Evolutionary conservation across 2,888 invertebrate species (phyloP).

Genomic region (Ornithoptera alexandrae): DNA sequence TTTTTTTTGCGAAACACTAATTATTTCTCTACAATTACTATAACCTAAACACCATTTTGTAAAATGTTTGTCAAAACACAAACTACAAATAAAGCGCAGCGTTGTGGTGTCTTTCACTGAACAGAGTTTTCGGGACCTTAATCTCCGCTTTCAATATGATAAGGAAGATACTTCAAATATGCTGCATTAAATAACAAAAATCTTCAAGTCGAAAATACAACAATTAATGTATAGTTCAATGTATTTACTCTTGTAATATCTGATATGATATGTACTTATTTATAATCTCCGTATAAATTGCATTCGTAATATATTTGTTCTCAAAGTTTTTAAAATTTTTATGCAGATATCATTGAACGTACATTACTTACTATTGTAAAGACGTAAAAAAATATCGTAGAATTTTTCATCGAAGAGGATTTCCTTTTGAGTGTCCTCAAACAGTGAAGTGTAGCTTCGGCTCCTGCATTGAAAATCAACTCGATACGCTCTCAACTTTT

Average conservation of each 20-base stretch:
- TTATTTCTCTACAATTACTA: no score
- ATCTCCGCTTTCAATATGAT: no score
- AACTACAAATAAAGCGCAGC: no score
- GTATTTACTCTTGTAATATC: neutral
- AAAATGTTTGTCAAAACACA: no score
- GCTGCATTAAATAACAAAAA: neutral
- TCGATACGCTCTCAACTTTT: slow-evolving; percentile 15
- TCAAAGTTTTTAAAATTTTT: neutral
- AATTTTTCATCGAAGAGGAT: slow-evolving; percentile 10
- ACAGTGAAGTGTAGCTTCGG: slow-evolving; percentile 7
- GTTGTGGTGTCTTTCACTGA: no score
- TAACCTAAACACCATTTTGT: no score
- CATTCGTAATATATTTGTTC: neutral
- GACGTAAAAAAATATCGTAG: neutral
- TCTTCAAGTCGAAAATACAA: neutral
- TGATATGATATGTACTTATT: neutral
- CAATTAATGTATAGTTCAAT: neutral
- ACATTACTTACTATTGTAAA: neutral
- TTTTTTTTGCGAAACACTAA: no score
- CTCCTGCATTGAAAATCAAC: slow-evolving; percentile 12
- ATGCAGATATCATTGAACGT: neutral
- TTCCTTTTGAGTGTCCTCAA: slow-evolving; percentile 15
- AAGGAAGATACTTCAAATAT: no score
- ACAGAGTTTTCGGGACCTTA: no score
- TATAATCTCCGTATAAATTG: neutral